Evolutionary conservation across 2,888 invertebrate species (phyloP).

Genomic region (Tetragnatha montana): DNA sequence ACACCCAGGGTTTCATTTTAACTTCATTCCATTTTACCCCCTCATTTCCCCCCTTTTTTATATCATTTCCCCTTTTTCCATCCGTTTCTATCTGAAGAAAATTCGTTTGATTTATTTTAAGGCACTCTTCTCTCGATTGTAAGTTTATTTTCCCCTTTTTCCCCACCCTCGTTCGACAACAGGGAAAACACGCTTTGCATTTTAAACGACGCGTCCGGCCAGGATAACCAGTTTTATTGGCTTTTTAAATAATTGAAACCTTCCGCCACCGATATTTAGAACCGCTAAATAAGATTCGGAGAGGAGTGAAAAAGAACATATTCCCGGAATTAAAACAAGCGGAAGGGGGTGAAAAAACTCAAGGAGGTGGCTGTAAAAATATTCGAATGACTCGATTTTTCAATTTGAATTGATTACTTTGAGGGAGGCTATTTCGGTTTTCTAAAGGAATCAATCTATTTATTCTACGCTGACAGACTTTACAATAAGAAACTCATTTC

Average conservation of each 20-base stretch:
- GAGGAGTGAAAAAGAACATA: background rate
- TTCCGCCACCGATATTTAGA: conserved; percentile 14
- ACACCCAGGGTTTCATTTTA: conserved; percentile 33
- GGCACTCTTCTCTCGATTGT: conserved; percentile 53
- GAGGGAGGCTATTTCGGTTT: background rate
- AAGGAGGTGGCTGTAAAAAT: conserved; percentile 25
- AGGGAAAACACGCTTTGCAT: conserved; percentile 54
- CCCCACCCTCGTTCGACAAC: background rate
- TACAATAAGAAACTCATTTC: conserved; percentile 32
- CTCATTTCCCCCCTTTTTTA: conserved; percentile 7
- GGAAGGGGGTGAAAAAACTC: conserved; percentile 3
- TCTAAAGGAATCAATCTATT: conserved; percentile 60
- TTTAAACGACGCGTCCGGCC: conserved; percentile 57
- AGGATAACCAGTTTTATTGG: conserved; percentile 65
- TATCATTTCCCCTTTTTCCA: conserved; percentile 4
- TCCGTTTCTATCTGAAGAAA: conserved; percentile 36
- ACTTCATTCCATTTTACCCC: conserved; percentile 5
- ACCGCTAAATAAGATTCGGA: background rate
- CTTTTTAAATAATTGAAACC: conserved; percentile 70
- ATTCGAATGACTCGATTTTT: conserved; percentile 66
- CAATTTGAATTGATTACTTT: conserved; percentile 68
- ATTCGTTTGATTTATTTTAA: conserved; percentile 66
- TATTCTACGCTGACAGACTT: conserved; percentile 1
- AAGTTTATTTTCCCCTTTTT: conserved; percentile 39
- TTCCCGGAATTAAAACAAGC: conserved; percentile 14